phyloP scores from a whole-genome alignment of 1,140 invertebrate species.

The Caligus rogercresseyi region DNA sequence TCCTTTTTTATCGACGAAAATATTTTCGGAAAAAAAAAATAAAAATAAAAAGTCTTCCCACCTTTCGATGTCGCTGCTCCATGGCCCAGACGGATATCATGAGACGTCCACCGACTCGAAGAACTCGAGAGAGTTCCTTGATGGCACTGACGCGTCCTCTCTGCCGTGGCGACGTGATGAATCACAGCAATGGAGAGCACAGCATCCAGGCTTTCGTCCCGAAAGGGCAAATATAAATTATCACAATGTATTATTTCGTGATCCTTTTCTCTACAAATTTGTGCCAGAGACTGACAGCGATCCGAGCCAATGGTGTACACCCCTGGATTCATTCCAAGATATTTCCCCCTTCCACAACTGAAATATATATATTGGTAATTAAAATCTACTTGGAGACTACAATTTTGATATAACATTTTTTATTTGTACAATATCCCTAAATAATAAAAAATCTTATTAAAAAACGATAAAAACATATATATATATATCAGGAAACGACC shows the following conservation, averaged over 20 bases:
- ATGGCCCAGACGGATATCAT: slow-evolving; percentile 91
- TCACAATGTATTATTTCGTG: slow-evolving; percentile 39
- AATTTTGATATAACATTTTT: slow-evolving; percentile 17
- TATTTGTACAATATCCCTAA: too few relatives aligned
- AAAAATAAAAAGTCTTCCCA: too few relatives aligned
- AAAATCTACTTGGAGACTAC: slow-evolving; percentile 7
- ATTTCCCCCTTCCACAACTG: slow-evolving; percentile 84
- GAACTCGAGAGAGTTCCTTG: slow-evolving; percentile 63
- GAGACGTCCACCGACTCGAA: slow-evolving; percentile 72
- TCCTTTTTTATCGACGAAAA: too few relatives aligned
- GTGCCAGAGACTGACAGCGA: slow-evolving; percentile 56
- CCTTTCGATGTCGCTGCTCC: slow-evolving; percentile 71
- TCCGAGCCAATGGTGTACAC: slow-evolving; percentile 73
- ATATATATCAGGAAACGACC: too few relatives aligned
- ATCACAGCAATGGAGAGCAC: slow-evolving; percentile 84
- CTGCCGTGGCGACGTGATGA: slow-evolving; percentile 74
- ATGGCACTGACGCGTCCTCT: slow-evolving; percentile 68
- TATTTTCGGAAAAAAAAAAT: too few relatives aligned
- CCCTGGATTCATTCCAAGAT: slow-evolving; percentile 63
- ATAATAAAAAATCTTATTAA: background rate
- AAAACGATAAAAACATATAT: too few relatives aligned
- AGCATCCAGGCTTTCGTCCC: slow-evolving; percentile 81
- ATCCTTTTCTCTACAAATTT: slow-evolving; percentile 43
- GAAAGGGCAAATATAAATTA: slow-evolving; percentile 70
- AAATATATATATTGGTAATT: slow-evolving; percentile 23